These are phyloP conservation scores for Danio jaintianensis DNA, from an alignment of 2,797 vertebrate genomes.

Conservation along the genomic window DNA sequence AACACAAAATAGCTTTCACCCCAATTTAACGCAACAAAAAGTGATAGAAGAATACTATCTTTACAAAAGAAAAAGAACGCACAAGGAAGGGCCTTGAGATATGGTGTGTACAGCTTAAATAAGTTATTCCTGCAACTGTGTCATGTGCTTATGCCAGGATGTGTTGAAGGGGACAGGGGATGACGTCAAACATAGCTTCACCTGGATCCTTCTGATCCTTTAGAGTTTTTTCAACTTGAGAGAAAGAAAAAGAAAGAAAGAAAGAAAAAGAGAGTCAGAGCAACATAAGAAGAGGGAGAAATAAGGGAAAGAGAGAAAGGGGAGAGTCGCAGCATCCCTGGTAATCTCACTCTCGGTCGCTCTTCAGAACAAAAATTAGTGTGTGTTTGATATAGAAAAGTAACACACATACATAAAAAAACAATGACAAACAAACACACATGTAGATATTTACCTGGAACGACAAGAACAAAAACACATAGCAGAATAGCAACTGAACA, in stretches of 20 bases:
- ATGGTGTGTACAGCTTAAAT: constrained; percentile 48
- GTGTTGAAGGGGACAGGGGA: constrained; percentile 61
- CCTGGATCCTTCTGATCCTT: constrained; percentile 96
- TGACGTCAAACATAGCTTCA: constrained; percentile 96
- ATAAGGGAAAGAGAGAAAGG: constrained; percentile 86
- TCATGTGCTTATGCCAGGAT: constrained; percentile 41
- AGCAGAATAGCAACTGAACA: constrained; percentile 70
- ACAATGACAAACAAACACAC: constrained; percentile 58
- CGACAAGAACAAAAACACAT: constrained; percentile 73
- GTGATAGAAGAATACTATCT: constrained; percentile 69
- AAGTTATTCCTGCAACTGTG: constrained; percentile 32
- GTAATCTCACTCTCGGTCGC: constrained; percentile 64
- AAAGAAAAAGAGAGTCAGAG: constrained; percentile 84
- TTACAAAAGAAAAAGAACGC: constrained; percentile 61
- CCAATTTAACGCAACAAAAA: constrained; percentile 16
- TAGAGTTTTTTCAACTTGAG: constrained; percentile 83
- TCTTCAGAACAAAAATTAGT: constrained; percentile 63
- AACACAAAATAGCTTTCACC: constrained; percentile 4
- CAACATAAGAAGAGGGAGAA: constrained; percentile 85
- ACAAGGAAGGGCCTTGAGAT: constrained; percentile 58
- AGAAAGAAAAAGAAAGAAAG: constrained; percentile 66
- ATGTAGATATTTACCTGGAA: constrained; percentile 80
- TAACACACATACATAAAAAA: constrained; percentile 17
- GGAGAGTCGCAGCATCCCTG: constrained; percentile 78
- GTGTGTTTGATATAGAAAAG: constrained; percentile 68